Conservation (phyloP, 1,140 invertebrate genomes). For the Pinna nobilis region DNA sequence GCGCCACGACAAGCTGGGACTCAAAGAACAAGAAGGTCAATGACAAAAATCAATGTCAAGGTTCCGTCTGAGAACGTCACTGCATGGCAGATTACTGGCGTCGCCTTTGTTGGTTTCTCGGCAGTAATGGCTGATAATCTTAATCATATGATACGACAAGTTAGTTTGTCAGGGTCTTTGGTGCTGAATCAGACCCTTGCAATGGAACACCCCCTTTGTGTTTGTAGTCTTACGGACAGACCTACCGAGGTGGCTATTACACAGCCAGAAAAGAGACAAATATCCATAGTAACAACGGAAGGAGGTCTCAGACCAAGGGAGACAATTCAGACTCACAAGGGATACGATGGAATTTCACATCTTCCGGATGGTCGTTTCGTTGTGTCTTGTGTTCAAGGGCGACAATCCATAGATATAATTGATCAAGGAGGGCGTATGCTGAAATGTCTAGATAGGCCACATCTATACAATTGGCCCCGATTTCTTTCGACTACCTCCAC, state of each 20-base stretch:
- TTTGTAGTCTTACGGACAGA: slow-evolving; percentile 13
- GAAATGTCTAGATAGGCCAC: slow-evolving; percentile 35
- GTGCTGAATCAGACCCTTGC: slow-evolving; percentile 17
- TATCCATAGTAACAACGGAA: slow-evolving; percentile 18
- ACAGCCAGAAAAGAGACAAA: slow-evolving; percentile 34
- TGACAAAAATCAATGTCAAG: slow-evolving; percentile 30
- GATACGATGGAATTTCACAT: slow-evolving; percentile 38
- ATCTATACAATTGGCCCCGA: slow-evolving; percentile 31
- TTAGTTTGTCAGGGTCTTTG: slow-evolving; percentile 10
- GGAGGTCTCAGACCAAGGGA: slow-evolving; percentile 15
- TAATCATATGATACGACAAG: slow-evolving; percentile 35
- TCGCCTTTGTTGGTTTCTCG: slow-evolving; percentile 30
- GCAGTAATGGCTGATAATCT: slow-evolving; percentile 20
- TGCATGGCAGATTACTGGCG: slow-evolving; percentile 38
- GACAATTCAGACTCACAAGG: slow-evolving; percentile 28
- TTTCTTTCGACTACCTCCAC: slow-evolving; percentile 29
- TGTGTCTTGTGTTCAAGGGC: slow-evolving; percentile 26
- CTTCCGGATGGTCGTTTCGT: slow-evolving; percentile 28
- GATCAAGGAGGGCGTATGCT: slow-evolving; percentile 23
- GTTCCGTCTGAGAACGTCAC: slow-evolving; percentile 17
- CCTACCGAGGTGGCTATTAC: slow-evolving; percentile 34
- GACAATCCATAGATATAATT: slow-evolving; percentile 35
- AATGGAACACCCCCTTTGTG: slow-evolving; percentile 25
- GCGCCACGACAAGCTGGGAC: not conserved
- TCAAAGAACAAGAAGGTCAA: slow-evolving; percentile 4